Conservation (phyloP, 1,140 invertebrate species). For the Harpegnathos saltator region DNA sequence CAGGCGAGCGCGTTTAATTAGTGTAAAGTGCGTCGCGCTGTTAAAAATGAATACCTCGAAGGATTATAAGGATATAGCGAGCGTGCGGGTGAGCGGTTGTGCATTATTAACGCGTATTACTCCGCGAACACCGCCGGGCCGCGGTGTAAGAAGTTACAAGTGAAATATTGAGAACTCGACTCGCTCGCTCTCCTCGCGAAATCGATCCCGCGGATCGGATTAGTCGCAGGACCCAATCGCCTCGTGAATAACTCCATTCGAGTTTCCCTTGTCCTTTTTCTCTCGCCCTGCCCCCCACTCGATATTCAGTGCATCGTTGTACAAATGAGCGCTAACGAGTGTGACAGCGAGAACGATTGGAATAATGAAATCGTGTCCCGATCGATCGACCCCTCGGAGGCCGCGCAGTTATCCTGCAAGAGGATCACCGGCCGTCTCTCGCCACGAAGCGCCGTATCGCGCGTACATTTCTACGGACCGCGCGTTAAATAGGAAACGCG, state of each 20-base stretch:
- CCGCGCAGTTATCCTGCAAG: too few relatives aligned
- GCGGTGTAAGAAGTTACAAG: slow-evolving; percentile 15
- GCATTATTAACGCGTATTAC: slow-evolving; percentile 29
- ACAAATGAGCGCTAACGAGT: too few relatives aligned
- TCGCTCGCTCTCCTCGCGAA: neutral
- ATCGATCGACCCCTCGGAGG: too few relatives aligned
- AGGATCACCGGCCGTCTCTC: too few relatives aligned
- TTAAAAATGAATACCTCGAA: slow-evolving; percentile 41
- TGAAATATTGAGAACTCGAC: slow-evolving; percentile 19
- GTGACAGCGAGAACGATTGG: too few relatives aligned
- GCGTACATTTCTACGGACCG: too few relatives aligned
- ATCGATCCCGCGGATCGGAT: neutral
- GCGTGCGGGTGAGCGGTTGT: neutral
- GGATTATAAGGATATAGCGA: slow-evolving; percentile 27
- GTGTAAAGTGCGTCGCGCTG: slow-evolving; percentile 35
- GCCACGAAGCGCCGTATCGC: too few relatives aligned
- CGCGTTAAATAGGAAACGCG: too few relatives aligned
- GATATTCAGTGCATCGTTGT: too few relatives aligned
- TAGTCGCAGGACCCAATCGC: neutral
- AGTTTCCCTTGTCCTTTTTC: too few relatives aligned
- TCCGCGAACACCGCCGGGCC: neutral
- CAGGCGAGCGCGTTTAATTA: slow-evolving; percentile 44
- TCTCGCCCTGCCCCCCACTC: too few relatives aligned
- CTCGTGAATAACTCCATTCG: neutral
- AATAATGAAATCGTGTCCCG: too few relatives aligned